Evolutionary conservation across 2,888 invertebrate genomes (phyloP).

Genomic region (Meganola albula): DNA sequence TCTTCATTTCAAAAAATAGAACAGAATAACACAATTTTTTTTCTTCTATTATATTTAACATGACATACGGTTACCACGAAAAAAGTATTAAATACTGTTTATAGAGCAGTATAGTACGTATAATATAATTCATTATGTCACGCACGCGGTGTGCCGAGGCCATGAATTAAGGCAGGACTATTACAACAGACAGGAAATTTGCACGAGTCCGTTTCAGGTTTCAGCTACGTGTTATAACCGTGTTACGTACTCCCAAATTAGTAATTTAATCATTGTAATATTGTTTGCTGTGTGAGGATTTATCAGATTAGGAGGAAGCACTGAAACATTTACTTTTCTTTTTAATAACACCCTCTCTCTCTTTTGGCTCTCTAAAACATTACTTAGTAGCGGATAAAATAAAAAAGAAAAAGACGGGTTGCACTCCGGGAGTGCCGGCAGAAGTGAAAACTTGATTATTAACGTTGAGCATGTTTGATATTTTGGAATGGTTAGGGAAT

Average conservation of each 20-base stretch:
- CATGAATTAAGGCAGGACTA: constrained; percentile 56
- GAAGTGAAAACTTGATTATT: too few species aligned
- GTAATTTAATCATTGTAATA: constrained; percentile 14
- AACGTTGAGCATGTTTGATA: too few species aligned
- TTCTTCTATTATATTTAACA: constrained; percentile 18
- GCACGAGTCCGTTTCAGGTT: constrained; percentile 44
- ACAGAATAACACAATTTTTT: too few species aligned
- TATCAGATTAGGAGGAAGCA: too few species aligned
- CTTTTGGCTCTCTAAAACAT: too few species aligned
- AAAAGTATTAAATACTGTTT: constrained; percentile 39
- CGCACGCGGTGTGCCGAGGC: constrained; percentile 43
- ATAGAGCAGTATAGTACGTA: constrained; percentile 40
- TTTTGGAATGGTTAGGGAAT: too few species aligned
- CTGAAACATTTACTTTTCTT: background rate
- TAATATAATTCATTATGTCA: constrained; percentile 56
- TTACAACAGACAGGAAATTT: constrained; percentile 61
- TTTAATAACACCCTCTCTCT: too few species aligned
- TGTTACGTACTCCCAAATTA: constrained; percentile 23
- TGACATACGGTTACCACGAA: constrained; percentile 22
- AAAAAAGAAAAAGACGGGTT: too few species aligned
- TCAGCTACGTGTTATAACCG: constrained; percentile 37
- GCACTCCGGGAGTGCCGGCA: too few species aligned
- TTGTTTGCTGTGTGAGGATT: too few species aligned
- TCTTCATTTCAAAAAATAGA: too few species aligned
- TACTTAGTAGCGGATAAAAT: too few species aligned